These are phyloP conservation scores for Melanotaenia parkinsoni DNA, from an alignment of 2,797 vertebrate genomes.

Conservation along the genomic window DNA sequence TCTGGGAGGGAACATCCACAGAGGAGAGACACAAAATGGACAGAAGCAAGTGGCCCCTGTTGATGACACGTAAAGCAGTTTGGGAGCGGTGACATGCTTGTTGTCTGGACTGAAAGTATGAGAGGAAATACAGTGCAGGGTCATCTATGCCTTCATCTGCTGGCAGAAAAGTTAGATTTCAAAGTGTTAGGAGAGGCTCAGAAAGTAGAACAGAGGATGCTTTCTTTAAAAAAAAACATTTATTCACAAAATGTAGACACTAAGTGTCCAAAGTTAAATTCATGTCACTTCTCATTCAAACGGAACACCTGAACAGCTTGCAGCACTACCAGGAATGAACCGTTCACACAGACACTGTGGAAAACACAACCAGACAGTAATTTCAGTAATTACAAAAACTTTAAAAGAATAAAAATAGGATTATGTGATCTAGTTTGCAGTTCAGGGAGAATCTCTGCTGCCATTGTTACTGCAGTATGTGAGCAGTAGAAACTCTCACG, in stretches of 20 bases:
- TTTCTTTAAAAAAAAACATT: background rate
- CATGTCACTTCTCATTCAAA: background rate
- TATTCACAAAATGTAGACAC: background rate
- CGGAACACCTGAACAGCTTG: no score
- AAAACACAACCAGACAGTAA: slow-evolving; percentile 2
- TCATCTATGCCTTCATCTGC: slow-evolving; percentile 6
- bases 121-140: slow-evolving; percentile 10
- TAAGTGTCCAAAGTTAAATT: background rate
- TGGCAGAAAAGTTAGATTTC: background rate
- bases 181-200: background rate
- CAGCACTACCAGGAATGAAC: background rate
- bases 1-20: slow-evolving; percentile 54
- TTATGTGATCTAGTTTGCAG: slow-evolving; percentile 38
- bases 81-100: slow-evolving; percentile 9
- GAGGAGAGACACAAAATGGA: slow-evolving; percentile 59
- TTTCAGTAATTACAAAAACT: slow-evolving; percentile 33
- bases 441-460: slow-evolving; percentile 35
- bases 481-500: slow-evolving; percentile 38
- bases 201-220: background rate
- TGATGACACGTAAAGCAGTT: slow-evolving; percentile 10
- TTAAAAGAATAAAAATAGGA: slow-evolving; percentile 32
- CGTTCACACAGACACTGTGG: background rate
- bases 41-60: slow-evolving; percentile 38
- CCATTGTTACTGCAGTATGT: slow-evolving; percentile 15
- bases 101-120: slow-evolving; percentile 9